phyloP scores from a whole-genome alignment of 1,140 invertebrate species.

The Trachelipus rathkii region DNA sequence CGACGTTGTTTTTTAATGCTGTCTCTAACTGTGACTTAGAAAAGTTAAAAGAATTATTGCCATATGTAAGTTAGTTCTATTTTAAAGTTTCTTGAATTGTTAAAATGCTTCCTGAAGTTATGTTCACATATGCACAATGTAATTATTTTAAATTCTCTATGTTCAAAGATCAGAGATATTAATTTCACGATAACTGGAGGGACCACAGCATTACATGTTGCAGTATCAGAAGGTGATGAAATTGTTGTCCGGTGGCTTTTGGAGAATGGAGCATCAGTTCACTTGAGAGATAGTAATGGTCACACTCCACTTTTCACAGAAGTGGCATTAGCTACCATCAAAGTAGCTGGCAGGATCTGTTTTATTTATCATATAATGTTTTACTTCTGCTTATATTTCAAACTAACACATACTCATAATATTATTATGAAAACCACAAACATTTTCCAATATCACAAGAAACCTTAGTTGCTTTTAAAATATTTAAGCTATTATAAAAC shows the following conservation, averaged over 20 bases:
- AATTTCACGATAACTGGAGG: constrained; percentile 54
- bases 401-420: too few species aligned
- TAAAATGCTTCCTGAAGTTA: neutral
- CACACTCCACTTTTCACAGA: constrained; percentile 62
- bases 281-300: constrained; percentile 64
- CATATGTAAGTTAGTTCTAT: constrained; percentile 24
- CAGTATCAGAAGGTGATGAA: constrained; percentile 66
- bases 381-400: too few species aligned
- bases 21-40: constrained; percentile 62
- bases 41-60: constrained; percentile 48
- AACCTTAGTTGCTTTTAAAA: neutral
- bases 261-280: constrained; percentile 77
- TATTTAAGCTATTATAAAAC: too few species aligned
- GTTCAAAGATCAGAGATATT: constrained; percentile 66
- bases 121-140: neutral
- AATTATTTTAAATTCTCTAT: neutral
- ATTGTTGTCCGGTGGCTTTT: constrained; percentile 69
- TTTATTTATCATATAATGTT: too few species aligned
- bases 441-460: too few species aligned
- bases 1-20: constrained; percentile 70
- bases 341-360: constrained; percentile 17
- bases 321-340: constrained; percentile 57
- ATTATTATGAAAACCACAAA: too few species aligned
- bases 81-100: neutral
- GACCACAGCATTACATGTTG: constrained; percentile 75